Evolutionary conservation across 2,888 invertebrate genomes (phyloP), one percentile per base, ranked within the genome.

Genomic region (Neuroscelio doddi): DNA sequence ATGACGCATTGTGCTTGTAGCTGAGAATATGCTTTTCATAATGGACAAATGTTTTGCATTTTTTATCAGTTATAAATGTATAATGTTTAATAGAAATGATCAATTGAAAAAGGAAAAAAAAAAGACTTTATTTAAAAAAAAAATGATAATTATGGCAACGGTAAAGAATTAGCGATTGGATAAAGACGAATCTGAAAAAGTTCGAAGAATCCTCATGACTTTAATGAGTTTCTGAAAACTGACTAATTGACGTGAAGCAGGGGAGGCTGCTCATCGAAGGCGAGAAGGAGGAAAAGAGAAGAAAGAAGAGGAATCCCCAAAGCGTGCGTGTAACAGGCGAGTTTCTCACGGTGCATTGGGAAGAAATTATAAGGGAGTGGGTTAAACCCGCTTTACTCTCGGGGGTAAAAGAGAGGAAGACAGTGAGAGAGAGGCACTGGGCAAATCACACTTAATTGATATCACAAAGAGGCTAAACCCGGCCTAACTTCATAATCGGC

Each of bases 281-380:
- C 62, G 66, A 62, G 62, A 63, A 61, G 61, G 59, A 64, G 58
- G 58, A 64, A 56, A 64, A 62, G 61, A 67, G 67, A 57, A 39
- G 21, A 39, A 52, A 36, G 21, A 50, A 42, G 56, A 55, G 64
- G 59, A 68, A 59, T 63, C 47, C 61, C 74, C 69, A 73, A 68
- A 68, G 70, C 76, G 77, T 80, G 81, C 80, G 81, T 80, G 81
- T 80, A 79, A 74, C 75, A 58, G 67, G 58, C 67, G 29, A 67
- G 79, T 80, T 80, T 80, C 80, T 80, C 80, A 80, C 80, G 80
- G 80, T 80, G 77, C 79, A 79, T 80, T 79, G 78, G 79, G 45
- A 69, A 62, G 36, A 69, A 66, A 69, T 69, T 69, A 69, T 64
- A 67, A 66, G 69, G 64, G 61, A 69, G 61, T 69, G 63, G 64